Evolutionary conservation across 2,888 invertebrate genomes (phyloP).

Genomic region (Andrena fulva): DNA sequence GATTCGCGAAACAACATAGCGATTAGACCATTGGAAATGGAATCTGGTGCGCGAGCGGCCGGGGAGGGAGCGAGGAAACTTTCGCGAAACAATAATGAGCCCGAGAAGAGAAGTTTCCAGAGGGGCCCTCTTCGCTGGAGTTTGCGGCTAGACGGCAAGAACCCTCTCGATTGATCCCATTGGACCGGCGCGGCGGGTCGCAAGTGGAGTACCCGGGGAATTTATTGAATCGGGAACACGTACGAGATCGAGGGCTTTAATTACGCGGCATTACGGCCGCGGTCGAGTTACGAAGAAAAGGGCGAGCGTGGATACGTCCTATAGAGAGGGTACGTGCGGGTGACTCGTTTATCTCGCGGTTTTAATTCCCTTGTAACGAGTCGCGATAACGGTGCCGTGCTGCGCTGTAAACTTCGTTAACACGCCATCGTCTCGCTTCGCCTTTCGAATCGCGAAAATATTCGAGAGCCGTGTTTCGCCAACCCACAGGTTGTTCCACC

Average conservation of each 20-base stretch:
- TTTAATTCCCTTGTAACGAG: conserved; percentile 60
- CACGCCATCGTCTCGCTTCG: conserved; percentile 58
- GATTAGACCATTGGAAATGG: conserved; percentile 1
- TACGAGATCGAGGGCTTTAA: conserved; percentile 42
- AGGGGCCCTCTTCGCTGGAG: neutral
- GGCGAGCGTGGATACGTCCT: conserved; percentile 11
- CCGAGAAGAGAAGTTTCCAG: conserved; percentile 11
- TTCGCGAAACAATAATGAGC: conserved; percentile 26
- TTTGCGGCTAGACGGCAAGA: conserved; percentile 16
- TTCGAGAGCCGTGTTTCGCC: neutral
- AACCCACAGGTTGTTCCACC: conserved; percentile 22
- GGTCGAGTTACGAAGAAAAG: neutral
- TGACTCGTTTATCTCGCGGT: conserved; percentile 57
- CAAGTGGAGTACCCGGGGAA: neutral
- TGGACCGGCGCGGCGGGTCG: neutral
- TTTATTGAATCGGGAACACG: conserved; percentile 26
- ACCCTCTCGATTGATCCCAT: conserved; percentile 28
- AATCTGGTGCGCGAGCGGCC: neutral
- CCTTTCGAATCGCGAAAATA: conserved; percentile 40
- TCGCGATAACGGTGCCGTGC: conserved; percentile 57
- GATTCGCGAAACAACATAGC: conserved; percentile 13
- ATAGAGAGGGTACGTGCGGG: conserved; percentile 42
- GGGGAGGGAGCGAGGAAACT: neutral
- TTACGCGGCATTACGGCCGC: conserved; percentile 15
- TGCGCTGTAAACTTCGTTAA: conserved; percentile 55